Evolutionary conservation across 2,113 vertebrate genomes (phyloP), one percentile per base, ranked within the genome.

Genomic region (Nerophis lumbriciformis): DNA sequence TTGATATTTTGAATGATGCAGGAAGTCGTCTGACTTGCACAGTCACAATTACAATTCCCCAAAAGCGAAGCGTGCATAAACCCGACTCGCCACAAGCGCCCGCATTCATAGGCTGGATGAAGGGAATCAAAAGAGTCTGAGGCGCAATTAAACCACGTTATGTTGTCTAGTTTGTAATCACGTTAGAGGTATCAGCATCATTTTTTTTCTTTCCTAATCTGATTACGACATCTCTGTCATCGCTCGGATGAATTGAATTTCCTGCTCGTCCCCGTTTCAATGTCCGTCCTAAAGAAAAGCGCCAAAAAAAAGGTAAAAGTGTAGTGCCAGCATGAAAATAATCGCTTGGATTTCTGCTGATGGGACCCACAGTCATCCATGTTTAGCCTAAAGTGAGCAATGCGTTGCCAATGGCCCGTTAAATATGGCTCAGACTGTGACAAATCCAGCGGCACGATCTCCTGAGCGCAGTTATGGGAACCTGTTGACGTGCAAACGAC

Each of bases 391-490:
- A 80, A 69, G 65, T 63, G 1, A 66, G 69, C 65, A 73, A 78
- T 65, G 79, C 76, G 59, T 80, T 82, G 68, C 79, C 63, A 78
- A 82, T 77, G 59, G 66, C 50, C 65, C 47, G 53, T 78, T 72
- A 69, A 74, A 79, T 71, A 9, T 65, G 69, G n/a, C 39, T 77
- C 13, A 52, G 66, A 76, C 72, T 74, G 71, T 82, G 71, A 77
- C 57, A 62, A 70, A 73, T 72, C 66, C 45, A 45, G 19, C 66
- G 64, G 57, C 53, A 70, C 69, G 72, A 65, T 70, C 54, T 62
- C 44, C 35, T 60, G 53, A 65, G 16, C 52, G 16, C 35, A 60
- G 53, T 59, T 71, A 48, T 78, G 69, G 72, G 75, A 78, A 70
- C 63, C 52, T 48, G 19, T 61, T 60, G 44, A 48, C 57, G 59